phyloP scores from a whole-genome alignment of 1,140 invertebrate genomes.

The Drosophila busckii region DNA sequence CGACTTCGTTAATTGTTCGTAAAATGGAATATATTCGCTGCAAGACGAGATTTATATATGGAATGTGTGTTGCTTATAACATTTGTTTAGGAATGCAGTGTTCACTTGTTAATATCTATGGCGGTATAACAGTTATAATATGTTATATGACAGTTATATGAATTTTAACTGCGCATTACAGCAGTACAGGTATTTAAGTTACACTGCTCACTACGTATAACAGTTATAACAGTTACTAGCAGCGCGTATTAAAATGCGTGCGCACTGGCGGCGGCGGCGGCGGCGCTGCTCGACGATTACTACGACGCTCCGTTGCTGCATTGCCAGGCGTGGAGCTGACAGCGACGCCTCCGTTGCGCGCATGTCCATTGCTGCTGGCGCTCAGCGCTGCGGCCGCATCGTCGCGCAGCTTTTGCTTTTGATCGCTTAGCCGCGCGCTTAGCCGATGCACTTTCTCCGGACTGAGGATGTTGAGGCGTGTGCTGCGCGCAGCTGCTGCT shows the following conservation, averaged over 20 bases:
- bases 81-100: neutral
- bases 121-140: conserved; percentile 23
- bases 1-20: neutral
- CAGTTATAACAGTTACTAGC: conserved; percentile 32
- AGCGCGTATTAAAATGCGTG: conserved; percentile 61
- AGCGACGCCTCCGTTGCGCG: neutral
- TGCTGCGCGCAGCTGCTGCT: conserved; percentile 37
- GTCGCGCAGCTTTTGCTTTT: conserved; percentile 65
- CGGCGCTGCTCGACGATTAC: conserved; percentile 40
- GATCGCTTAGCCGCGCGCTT: conserved; percentile 65
- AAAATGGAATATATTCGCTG: no score
- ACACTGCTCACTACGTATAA: neutral
- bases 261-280: conserved; percentile 53
- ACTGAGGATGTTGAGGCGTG: conserved; percentile 65
- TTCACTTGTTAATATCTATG: conserved; percentile 13
- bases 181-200: no score
- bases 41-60: no score
- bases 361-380: conserved; percentile 11
- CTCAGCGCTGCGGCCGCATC: conserved; percentile 19
- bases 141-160: neutral
- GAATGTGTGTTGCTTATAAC: conserved; percentile 1
- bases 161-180: no score
- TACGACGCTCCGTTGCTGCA: neutral
- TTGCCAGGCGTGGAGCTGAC: neutral
- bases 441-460: conserved; percentile 75